Base-by-base conservation (phyloP, 2,888 invertebrate genomes). In the Cepaea hortensis region DNA sequence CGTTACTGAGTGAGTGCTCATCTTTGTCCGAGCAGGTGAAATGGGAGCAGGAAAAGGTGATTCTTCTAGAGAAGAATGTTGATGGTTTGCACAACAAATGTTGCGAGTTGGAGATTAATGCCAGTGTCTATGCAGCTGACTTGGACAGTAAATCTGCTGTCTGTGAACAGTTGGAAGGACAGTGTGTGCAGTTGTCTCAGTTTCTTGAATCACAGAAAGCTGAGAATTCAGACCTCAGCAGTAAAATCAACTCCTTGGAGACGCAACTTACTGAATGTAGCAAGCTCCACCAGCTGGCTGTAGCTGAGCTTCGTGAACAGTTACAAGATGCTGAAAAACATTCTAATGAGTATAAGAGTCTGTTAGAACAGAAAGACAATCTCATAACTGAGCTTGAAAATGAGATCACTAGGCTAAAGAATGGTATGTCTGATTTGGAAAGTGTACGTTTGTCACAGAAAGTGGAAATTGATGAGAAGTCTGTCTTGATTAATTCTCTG, bases 111-210 rank as follows among this genome's bases (percentile, higher is more conserved):
- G 81, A 81, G 18, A 81, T 2, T 20, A 55, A 62, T 73, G 81
- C 72, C 20, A n/a, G 2, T 11, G 23, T 20, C 3, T 62, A 50
- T 18, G 61, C 80, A 23, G 20, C 13, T 35, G 81, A 85, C 11
- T 48, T 73, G 6, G 85, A 72, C 9, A 48, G 55, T 46, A 85
- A 73, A 46, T 20, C 48, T 48, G 11, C 35, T n/a, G 48, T 46
- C 50, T 20, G 5, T 20, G 68, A 20, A 20, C 50, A 70, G 15
- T 48, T 85, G 23, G 85, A 81, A 85, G 81, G 73, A 9, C 23
- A 85, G 35, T 85, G 85, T 35, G 6, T 9, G 20, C 13, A 75
- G 46, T 9, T 85, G 46, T 81, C 85, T 55, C 23, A 79, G 7
- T 35, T 23, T 13, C 6, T 85, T 68, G 70, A 76, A 0, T 6